Conservation (phyloP, 2,888 invertebrate genomes). For the Drosophila formosana region DNA sequence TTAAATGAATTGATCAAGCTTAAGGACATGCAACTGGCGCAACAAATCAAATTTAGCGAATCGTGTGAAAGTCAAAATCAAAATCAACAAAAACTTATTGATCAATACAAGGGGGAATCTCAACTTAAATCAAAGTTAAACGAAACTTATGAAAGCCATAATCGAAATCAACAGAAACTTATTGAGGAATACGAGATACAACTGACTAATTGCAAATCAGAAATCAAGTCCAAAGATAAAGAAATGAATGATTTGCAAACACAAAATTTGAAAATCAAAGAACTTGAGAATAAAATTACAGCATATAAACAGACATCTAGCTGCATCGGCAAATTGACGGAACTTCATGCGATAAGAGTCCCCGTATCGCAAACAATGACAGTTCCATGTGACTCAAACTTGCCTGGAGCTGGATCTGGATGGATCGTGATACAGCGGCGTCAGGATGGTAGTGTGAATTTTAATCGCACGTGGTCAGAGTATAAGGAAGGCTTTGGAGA, state of each 20-base stretch:
- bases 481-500: conserved; percentile 90
- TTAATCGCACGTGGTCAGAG: conserved; percentile 88
- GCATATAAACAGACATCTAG: not conserved
- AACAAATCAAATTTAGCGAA: not conserved
- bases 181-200: not conserved
- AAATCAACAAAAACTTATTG: not conserved
- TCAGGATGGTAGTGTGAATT: conserved; percentile 88
- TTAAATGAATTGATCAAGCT: not conserved
- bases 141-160: not conserved
- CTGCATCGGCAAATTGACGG: conserved; percentile 1
- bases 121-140: too few species aligned
- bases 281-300: not conserved
- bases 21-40: not conserved
- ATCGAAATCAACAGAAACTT: not conserved
- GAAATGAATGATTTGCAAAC: not conserved
- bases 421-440: conserved; percentile 90
- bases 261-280: not conserved
- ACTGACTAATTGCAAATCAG: not conserved
- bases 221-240: not conserved
- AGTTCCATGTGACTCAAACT: conserved; percentile 84
- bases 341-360: conserved; percentile 5
- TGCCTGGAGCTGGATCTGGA: conserved; percentile 85
- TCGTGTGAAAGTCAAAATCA: not conserved
- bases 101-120: not conserved
- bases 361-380: conserved; percentile 85